Evolutionary conservation across 2,888 invertebrate species (phyloP).

Genomic region (Orthonevra nobilis): DNA sequence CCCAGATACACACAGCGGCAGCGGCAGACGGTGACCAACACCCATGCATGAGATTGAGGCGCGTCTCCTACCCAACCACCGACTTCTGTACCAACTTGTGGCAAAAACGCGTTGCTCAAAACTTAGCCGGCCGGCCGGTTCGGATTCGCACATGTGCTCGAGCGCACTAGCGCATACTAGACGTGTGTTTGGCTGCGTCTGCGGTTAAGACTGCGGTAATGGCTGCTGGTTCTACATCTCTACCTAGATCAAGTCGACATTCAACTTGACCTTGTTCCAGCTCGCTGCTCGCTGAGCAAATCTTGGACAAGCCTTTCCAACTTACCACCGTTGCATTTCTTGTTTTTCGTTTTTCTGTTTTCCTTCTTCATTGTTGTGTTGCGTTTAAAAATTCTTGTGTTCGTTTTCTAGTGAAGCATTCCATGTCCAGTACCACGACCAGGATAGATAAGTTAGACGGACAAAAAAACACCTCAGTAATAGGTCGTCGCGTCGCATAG

Average conservation of each 20-base stretch:
- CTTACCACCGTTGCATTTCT: too few relatives aligned
- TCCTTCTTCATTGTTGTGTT: not conserved
- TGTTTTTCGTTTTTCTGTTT: not conserved
- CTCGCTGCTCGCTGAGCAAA: constrained; percentile 4
- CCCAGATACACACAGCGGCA: constrained; percentile 45
- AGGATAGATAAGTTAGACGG: constrained; percentile 47
- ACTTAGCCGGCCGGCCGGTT: constrained; percentile 15
- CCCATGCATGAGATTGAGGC: constrained; percentile 63
- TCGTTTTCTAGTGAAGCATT: constrained; percentile 41
- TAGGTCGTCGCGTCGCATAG: constrained; percentile 63
- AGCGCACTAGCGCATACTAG: constrained; percentile 22
- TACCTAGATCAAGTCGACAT: constrained; percentile 64
- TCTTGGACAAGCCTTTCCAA: constrained; percentile 50
- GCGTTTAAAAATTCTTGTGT: constrained; percentile 13
- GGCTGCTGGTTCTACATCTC: constrained; percentile 35
- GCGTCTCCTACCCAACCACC: constrained; percentile 50
- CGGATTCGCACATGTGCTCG: constrained; percentile 21
- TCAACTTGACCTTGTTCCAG: constrained; percentile 70
- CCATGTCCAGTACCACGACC: constrained; percentile 57
- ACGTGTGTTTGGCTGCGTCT: constrained; percentile 1
- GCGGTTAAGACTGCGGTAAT: constrained; percentile 35
- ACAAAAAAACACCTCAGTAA: constrained; percentile 62
- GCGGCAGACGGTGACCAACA: too few relatives aligned
- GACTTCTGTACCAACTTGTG: constrained; percentile 1
- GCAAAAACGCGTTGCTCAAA: constrained; percentile 16